Evolutionary conservation across 2,888 invertebrate species (phyloP).

Genomic region (Drosophila pseudotalamancana): DNA sequence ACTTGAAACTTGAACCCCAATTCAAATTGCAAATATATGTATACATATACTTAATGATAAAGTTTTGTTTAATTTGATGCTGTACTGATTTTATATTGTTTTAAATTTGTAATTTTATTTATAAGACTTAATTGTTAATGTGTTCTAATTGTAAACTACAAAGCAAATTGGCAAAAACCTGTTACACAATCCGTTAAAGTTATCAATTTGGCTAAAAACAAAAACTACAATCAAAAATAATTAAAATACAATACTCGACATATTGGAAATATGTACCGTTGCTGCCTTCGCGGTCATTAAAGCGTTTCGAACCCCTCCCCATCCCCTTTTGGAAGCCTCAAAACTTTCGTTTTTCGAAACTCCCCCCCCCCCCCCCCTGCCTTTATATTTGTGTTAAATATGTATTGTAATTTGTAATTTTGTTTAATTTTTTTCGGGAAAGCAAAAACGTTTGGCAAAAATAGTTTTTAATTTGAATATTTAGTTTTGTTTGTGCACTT

Average conservation of each 20-base stretch:
- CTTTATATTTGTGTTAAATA: conserved; percentile 67
- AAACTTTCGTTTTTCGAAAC: conserved; percentile 13
- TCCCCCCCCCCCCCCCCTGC: conserved; percentile 6
- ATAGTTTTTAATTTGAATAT: conserved; percentile 76
- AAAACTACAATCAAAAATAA: conserved; percentile 10
- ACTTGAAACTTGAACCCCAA: conserved; percentile 61
- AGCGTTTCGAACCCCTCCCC: neutral
- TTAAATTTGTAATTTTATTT: conserved; percentile 74
- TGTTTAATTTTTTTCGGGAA: conserved; percentile 78
- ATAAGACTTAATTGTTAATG: conserved; percentile 76
- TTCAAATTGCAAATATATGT: conserved; percentile 75
- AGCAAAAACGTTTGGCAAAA: conserved; percentile 83
- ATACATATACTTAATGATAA: conserved; percentile 66
- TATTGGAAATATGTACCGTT: conserved; percentile 45
- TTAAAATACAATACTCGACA: conserved; percentile 28
- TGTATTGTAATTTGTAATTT: conserved; percentile 76
- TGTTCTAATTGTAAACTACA: conserved; percentile 76
- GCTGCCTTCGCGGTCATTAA: conserved; percentile 39
- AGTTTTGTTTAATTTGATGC: conserved; percentile 71
- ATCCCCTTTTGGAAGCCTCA: conserved; percentile 30
- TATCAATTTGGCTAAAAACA: conserved; percentile 41
- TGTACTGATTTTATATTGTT: conserved; percentile 80
- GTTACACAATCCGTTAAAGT: conserved; percentile 69
- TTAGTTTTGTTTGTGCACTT: conserved; percentile 78
- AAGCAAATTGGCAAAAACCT: conserved; percentile 68